Evolutionary conservation across 64 coral and sea anemone species (phyloP), one percentile per base, ranked within the genome.

Genomic region (Catalaphyllia jardinei): DNA sequence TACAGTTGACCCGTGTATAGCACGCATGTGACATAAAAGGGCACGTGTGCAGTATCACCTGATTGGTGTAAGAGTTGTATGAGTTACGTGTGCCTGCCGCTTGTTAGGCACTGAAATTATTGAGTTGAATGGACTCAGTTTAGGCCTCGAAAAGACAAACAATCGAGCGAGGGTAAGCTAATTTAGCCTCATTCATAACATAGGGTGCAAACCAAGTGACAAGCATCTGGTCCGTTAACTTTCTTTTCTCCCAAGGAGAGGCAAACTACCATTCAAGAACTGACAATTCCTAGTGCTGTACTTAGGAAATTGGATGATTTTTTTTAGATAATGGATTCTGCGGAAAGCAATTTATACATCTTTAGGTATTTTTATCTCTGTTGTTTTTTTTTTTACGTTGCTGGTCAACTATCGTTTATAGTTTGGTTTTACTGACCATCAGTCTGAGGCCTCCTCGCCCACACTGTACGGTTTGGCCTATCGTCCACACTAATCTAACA

Each of bases 311-410:
- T 57, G 24, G 28, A 10, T 54, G 52, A 55, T 79, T 51, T 25
- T 55, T 27, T 55, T 54, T 69, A 79, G 76, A 54, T 6, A 27
- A 24, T 6, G 49, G 9, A 78, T 57, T 55, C 12, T 25, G 10
- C 10, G 51, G 76, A 52, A 79, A 79, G 25, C 76, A 28, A 77
- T 77, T 79, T 79, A 29, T 25, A 3, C 59, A 55, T 57, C 51
- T 79, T 29, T 10, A n/a, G 14, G 4, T 24, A 27, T 55, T 79
- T 79, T 79, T 52, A 55, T 16, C 19, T 69, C 22, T 10, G 39
- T n/a, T n/a, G n/a, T n/a, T n/a, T 49, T 4, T 79, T 73, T 27
- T 78, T 79, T 79, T 79, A 79, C 76, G 27, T 79, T 79, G 76
- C 25, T 15, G 76, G 76, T 22, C 76, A 79, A 79, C 76, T 57